Percentiles rank a stretch among this genome's conserved stretches.
These are phyloP conservation scores for Gymnogyps californianus DNA, from an alignment of 2,113 vertebrate species.

Conservation along the genomic window DNA sequence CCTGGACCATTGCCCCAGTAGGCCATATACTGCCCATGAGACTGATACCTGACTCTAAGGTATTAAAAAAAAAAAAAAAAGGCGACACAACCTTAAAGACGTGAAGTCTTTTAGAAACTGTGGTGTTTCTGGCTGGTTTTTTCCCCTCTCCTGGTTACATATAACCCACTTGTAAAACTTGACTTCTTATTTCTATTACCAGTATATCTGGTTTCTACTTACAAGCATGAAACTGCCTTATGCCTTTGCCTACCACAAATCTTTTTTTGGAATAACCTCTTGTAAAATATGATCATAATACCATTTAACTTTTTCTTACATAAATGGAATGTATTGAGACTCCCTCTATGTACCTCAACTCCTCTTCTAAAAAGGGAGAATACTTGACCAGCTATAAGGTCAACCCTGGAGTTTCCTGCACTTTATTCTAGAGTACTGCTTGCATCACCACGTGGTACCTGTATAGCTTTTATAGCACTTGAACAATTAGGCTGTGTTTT, in stretches of 20 bases:
- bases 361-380: neutral
- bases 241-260: neutral
- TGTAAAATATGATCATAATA: neutral
- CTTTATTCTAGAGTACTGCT: neutral
- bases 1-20: accelerated
- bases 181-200: neutral
- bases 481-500: neutral
- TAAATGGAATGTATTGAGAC: neutral
- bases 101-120: neutral
- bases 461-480: neutral
- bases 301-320: neutral
- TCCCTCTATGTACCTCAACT: accelerated
- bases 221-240: neutral
- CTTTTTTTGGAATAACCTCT: neutral
- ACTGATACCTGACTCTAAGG: neutral
- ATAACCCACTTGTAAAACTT: neutral
- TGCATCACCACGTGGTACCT: neutral
- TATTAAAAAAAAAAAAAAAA: neutral
- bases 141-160: neutral
- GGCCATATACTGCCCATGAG: neutral
- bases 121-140: neutral
- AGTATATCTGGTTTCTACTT: neutral
- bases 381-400: neutral
- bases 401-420: neutral
- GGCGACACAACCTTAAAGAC: neutral